Base-by-base conservation (phyloP, 2,797 vertebrate species). In the Astyanax mexicanus region DNA sequence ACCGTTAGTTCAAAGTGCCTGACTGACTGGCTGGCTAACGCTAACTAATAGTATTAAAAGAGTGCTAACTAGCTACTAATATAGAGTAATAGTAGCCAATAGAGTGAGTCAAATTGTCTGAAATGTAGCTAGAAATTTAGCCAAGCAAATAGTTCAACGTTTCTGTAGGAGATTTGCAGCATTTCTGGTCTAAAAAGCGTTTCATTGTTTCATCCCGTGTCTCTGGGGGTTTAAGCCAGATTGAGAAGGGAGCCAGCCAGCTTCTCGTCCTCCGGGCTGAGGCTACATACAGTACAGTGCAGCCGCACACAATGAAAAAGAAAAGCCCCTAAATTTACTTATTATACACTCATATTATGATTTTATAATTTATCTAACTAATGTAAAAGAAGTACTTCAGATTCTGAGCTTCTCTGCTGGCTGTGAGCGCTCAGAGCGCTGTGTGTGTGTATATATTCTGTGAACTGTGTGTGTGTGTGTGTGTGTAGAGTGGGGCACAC, bases 121-220 rank as follows among this genome's bases (percentile, higher is more conserved):
- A 57, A 77, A 58, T 8, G 29, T 55, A 21, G 52, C 37, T 1
- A 57, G 3, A 21, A n/a, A n/a, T n/a, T n/a, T n/a, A n/a, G n/a
- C 71, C 11, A 25, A 60, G 10, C 7, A 40, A 42, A 78, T 74
- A 71, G 58, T 42, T 29, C 61, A 66, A 10, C 68, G 19, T 57
- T 64, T 69, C 51, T 78, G 15, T 25, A 66, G 47, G 38, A 47
- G 42, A 37, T 52, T 74, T 52, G 64, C 7, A 44, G 55, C 42
- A 42, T 79, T 80, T 84, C 73, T 55, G 86, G 86, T 76, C 83
- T 89, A 81, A 84, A 84, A 87, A 90, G 84, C 87, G 80, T 84
- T 89, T 94, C 92, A 94, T 94, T 94, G 92, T 94, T 93, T 91
- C 89, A 92, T 91, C 86, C 88, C 11, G 87, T 84, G 91, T 93